Evolutionary conservation across 2,888 invertebrate species (phyloP), one percentile per base, ranked within the genome.

Genomic region (Athalia circularis): DNA sequence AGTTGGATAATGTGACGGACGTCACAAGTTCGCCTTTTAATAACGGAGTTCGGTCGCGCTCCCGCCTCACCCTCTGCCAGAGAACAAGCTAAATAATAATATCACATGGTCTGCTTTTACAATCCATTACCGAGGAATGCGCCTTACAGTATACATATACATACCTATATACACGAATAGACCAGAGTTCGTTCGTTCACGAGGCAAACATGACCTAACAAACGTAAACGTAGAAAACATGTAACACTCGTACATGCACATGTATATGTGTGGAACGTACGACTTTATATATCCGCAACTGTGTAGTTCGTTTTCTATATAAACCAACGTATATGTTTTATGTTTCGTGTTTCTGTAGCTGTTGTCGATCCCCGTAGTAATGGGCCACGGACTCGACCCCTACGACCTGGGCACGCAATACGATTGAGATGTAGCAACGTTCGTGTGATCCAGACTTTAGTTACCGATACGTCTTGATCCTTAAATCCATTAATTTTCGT

Each of bases 391-490:
- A 78, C 70, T 78, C 70, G 78, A 78, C 78, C 78, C 50, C 43
- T 52, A 48, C 65, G 78, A 78, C 78, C 74, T 64, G 74, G 50
- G 62, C 62, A 72, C 62, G 59, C 72, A 78, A 78, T 68, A 68
- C 68, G 78, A 78, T 78, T 78, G 72, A 78, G 78, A 78, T 78
- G 78, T 78, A 78, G 78, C 78, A 78, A 78, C 48, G 62, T 50
- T 75, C 50, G 75, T 75, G 75, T 75, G 75, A 75, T 75, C 64
- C 75, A 59, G 75, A 48, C 75, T 75, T 52, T 45, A 62, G 75
- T 75, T 75, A 75, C 75, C 75, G 75, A 75, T 75, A 75, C 75
- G 62, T 72, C 72, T 72, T 72, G 57, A 72, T 72, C 72, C 57
- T 72, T 72, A 59, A 8, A 59, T 57, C 72, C 72, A 72, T 72